Base-by-base conservation (phyloP, 1,140 invertebrate species). In the Acyrthosiphon pisum region DNA sequence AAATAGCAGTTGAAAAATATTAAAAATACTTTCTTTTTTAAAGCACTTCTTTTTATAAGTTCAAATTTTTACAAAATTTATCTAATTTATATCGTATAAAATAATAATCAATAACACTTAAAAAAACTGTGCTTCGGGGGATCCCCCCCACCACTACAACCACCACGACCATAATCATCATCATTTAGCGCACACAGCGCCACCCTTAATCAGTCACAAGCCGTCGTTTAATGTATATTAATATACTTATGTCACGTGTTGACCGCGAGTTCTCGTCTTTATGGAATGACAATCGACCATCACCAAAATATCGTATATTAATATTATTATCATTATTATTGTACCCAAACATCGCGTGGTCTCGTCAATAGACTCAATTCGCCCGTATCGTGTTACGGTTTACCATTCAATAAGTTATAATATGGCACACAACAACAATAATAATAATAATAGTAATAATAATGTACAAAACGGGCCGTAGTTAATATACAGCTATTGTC, bases 371-470 rank as follows among this genome's bases (percentile, higher is more conserved):
- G 60, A n/a, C 60, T 76, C 60, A 20, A 76, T n/a, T n/a, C 60
- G 60, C 60, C 60, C 60, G 60, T 76, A 76, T 76, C 60, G 60
- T n/a, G 60, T 76, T 76, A 76, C 60, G 60, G 60, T 76, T 76
- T 35, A 76, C 60, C 60, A 76, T 76, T 76, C 30, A 76, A 76
- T n/a, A 76, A 76, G 60, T 76, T 76, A n/a, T n/a, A 18, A 68
- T n/a, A n/a, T n/a, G 60, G 60, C 30, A 9, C 60, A n/a, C 60
- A 68, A 68, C 60, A 30, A 76, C 30, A 68, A n/a, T 3, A 68
- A 68, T 11, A 8, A 26, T 26, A 56, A 56, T 56, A 56, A 56
- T 56, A 56, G 23, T 56, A 26, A 30, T 68, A 68, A 68, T 68
- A 18, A 14, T 76, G 30, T 18, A 76, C 60, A n/a, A n/a, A 76